phyloP scores from a whole-genome alignment of 1,140 invertebrate genomes.

The Diprion similis region DNA sequence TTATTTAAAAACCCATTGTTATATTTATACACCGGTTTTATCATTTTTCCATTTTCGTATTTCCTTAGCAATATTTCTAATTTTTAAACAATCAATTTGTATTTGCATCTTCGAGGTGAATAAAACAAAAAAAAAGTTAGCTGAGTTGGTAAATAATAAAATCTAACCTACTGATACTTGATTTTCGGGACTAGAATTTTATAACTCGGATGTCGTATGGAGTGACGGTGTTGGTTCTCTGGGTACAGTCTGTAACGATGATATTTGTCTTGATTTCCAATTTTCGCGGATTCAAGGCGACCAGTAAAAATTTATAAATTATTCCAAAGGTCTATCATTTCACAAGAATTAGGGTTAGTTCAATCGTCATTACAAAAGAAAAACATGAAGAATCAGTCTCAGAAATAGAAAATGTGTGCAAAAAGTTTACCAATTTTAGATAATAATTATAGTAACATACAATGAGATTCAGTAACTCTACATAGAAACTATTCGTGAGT shows the following conservation, averaged over 20 bases:
- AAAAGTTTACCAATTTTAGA: too few relatives aligned
- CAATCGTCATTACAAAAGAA: too few relatives aligned
- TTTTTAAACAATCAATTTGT: neutral
- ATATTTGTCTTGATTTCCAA: slow-evolving; percentile 1
- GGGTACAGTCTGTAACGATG: neutral
- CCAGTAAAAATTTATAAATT: neutral
- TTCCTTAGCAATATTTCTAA: slow-evolving; percentile 1
- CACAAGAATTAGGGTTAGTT: neutral
- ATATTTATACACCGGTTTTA: neutral
- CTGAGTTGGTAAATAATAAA: neutral
- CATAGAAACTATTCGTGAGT: too few relatives aligned
- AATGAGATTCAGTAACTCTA: too few relatives aligned
- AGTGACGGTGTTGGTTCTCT: neutral
- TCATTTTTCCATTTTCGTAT: neutral
- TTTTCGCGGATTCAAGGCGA: neutral
- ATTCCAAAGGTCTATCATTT: neutral
- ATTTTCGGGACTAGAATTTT: neutral
- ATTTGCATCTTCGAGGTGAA: neutral
- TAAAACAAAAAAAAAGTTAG: neutral
- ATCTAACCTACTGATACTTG: neutral
- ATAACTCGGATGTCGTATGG: neutral
- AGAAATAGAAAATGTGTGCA: too few relatives aligned
- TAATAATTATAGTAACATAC: too few relatives aligned
- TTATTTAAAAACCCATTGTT: neutral
- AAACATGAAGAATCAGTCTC: too few relatives aligned